Base-by-base conservation (phyloP, 2,888 invertebrate species). In the Limulus polyphemus region DNA sequence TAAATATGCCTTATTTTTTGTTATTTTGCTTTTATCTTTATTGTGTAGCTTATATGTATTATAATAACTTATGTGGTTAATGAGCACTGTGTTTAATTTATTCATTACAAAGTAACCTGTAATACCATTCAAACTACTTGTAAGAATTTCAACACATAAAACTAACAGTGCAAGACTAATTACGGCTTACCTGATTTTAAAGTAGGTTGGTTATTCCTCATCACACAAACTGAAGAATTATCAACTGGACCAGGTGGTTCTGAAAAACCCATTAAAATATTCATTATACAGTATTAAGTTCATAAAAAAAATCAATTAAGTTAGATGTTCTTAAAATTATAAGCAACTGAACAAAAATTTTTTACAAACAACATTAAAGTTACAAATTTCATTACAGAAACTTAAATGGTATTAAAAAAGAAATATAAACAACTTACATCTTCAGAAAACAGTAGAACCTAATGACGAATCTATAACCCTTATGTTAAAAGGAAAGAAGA, bases 231-330 rank as follows among this genome's bases (percentile, higher is more conserved):
- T 63, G 83, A 83, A 32, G 82, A 80, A 78, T 94, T 94, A 76
- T 90, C 90, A 57, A 95, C 88, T 0, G 90, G 88, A 7, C 87
- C 88, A 47, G 94, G 93, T 46, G 88, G 86, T 69, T 87, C 89
- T 69, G 80, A 54, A 68, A 70, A 57, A 58, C 11, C 49, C 10
- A 51, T 49, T 17, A 59, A 49, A 17, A 13, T 58, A 49, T 13
- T 12, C 32, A 4, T 47, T 56, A 7, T 12, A 55, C 32, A 16
- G 11, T n/a, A n/a, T n/a, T n/a, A n/a, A n/a, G n/a, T n/a, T n/a
- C n/a, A n/a, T n/a, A n/a, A n/a, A n/a, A n/a, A n/a, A n/a, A n/a
- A n/a, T n/a, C n/a, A n/a, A n/a, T n/a, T n/a, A n/a, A n/a, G n/a
- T n/a, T n/a, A n/a, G n/a, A n/a, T n/a, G n/a, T n/a, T n/a, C n/a